Conservation (phyloP, 2,797 vertebrate genomes). For the Notoglanidium macrostoma region DNA sequence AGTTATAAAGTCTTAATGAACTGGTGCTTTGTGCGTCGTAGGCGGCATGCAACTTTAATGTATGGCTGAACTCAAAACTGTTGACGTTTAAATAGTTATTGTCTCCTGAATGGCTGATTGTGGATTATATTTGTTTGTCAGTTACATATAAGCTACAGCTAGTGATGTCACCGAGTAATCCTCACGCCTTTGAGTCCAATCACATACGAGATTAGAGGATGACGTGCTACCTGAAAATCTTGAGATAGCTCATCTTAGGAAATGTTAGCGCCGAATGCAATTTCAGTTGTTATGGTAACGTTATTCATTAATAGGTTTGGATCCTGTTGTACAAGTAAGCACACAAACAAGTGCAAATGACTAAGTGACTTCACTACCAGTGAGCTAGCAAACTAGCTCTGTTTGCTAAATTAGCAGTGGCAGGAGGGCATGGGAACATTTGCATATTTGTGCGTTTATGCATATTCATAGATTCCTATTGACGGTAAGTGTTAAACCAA, state of each 20-base stretch:
- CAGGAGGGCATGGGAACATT: too few species aligned
- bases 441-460: not conserved
- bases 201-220: not conserved
- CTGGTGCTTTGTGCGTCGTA: not conserved
- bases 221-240: not conserved
- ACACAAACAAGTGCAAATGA: not conserved
- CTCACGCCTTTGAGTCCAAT: not conserved
- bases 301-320: not conserved
- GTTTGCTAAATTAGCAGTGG: too few species aligned
- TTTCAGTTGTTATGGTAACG: not conserved
- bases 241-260: not conserved
- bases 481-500: too few species aligned
- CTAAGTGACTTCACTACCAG: too few species aligned
- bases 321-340: not conserved
- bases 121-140: not conserved
- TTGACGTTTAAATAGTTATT: not conserved
- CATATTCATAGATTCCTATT: too few species aligned
- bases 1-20: not conserved
- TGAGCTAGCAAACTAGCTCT: too few species aligned
- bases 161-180: not conserved
- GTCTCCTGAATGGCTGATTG: not conserved
- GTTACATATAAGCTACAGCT: not conserved
- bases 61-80: not conserved
- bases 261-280: not conserved
- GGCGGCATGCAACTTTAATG: not conserved